Percentiles rank a stretch among this genome's conserved stretches.
phyloP scores from a whole-genome alignment of 1,140 invertebrate species.

The Plutomurus gul region DNA sequence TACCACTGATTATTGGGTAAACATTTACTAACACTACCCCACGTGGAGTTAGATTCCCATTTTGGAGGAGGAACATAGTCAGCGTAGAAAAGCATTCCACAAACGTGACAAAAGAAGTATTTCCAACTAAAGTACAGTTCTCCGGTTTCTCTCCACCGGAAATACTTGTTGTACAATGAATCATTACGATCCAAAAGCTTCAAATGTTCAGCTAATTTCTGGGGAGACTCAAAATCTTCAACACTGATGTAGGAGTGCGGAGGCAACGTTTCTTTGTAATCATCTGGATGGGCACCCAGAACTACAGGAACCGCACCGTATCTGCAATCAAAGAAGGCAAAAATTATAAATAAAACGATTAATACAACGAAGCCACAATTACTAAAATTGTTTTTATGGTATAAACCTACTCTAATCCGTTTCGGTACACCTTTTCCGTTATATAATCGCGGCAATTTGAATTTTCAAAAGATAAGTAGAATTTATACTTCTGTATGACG shows the following conservation, averaged over 20 bases:
- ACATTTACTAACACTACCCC: too few species aligned
- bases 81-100: slow-evolving; percentile 48
- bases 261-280: slow-evolving; percentile 65
- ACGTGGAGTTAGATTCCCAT: too few species aligned
- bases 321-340: too few species aligned
- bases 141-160: slow-evolving; percentile 55
- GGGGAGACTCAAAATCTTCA: slow-evolving; percentile 60
- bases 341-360: too few species aligned
- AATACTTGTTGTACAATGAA: slow-evolving; percentile 54
- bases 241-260: slow-evolving; percentile 69
- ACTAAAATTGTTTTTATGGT: too few species aligned
- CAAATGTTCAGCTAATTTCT: slow-evolving; percentile 62
- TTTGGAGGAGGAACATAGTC: too few species aligned
- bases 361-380: too few species aligned
- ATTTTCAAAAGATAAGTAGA: slow-evolving; percentile 93
- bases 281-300: slow-evolving; percentile 63
- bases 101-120: slow-evolving; percentile 53
- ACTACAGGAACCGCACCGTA: slow-evolving; percentile 69
- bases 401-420: not conserved
- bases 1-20: too few species aligned
- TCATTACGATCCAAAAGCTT: slow-evolving; percentile 58
- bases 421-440: slow-evolving; percentile 88
- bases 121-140: slow-evolving; percentile 42
- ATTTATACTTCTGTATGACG: slow-evolving; percentile 63
- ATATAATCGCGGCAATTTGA: slow-evolving; percentile 95